Base-by-base conservation (phyloP, 2,797 vertebrate species). In the Picus viridis region DNA sequence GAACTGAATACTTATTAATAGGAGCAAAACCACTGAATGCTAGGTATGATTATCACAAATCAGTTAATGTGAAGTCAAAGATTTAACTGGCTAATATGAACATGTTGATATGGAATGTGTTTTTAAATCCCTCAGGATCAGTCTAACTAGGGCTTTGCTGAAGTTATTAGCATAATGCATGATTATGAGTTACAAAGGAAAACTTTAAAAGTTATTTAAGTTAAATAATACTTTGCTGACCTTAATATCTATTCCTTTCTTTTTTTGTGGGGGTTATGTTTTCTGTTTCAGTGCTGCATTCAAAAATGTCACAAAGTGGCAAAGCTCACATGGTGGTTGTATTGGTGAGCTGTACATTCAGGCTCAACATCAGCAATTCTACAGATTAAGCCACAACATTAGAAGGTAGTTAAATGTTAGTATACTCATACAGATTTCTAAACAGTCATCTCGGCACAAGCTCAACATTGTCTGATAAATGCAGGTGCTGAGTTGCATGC, bases 1-100 rank as follows among this genome's bases (percentile, higher is more conserved):
- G 67, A 82, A 18, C 27, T 83, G 70, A 90, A 78, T 92, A 57
- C 24, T 94, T 96, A 90, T 86, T 94, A 95, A 93, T 90, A 92
- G 64, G 34, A 83, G 57, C 43, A 83, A 76, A 92, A 88, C 56
- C 32, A 88, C 51, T 88, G 90, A 92, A 94, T 83, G 51, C 53
- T 78, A 89, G 89, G 30, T 87, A 49, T 83, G 59, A 43, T 83
- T 95, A 77, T 72, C 81, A 68, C 26, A 68, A 32, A 30, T 83
- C 59, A 56, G 13, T 63, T 88, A 47, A 89, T 59, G 59, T 34
- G 34, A 83, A 94, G 11, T 77, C 1, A 87, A 87, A 93, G 16
- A 61, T 32, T 5, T 64, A 84, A 58, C 54, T 69, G 59, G 23
- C 39, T 78, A 56, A 29, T 82, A 29, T 41, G 75, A 78, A 69